phyloP scores from a whole-genome alignment of 1,140 invertebrate species.

The Camponotus floridanus region DNA sequence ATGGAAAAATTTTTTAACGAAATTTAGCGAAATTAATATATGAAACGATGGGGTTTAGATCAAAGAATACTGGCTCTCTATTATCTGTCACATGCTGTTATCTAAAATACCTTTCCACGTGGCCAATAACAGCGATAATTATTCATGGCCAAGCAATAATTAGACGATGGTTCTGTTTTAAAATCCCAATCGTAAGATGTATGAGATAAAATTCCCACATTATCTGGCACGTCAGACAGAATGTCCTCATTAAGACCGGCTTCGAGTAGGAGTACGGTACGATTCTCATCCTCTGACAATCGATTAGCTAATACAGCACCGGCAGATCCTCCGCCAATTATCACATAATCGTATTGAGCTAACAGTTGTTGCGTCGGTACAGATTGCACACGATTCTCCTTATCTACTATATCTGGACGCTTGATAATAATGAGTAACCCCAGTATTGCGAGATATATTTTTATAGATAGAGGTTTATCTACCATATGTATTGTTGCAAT shows the following conservation, averaged over 20 bases:
- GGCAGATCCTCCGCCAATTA: too few species aligned
- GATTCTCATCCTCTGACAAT: too few species aligned
- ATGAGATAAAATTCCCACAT: constrained; percentile 87
- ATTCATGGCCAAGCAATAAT: constrained; percentile 89
- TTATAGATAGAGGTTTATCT: constrained; percentile 88
- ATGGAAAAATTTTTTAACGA: too few species aligned
- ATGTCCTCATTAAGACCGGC: constrained; percentile 92
- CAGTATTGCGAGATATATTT: constrained; percentile 88
- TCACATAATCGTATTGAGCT: too few species aligned
- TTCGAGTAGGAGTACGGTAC: too few species aligned
- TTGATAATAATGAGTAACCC: constrained; percentile 87
- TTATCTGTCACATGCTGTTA: too few species aligned
- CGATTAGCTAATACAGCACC: too few species aligned
- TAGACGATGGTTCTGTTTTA: constrained; percentile 90
- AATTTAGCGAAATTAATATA: too few species aligned
- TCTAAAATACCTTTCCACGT: constrained; percentile 87
- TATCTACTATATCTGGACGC: constrained; percentile 90
- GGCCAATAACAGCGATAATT: constrained; percentile 90
- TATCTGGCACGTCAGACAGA: constrained; percentile 90
- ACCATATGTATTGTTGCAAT: constrained; percentile 64
- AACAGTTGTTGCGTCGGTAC: too few species aligned
- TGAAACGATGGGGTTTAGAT: too few species aligned
- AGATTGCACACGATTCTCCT: constrained; percentile 86
- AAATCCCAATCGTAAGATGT: constrained; percentile 93
- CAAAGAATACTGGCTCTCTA: too few species aligned